phyloP scores from a whole-genome alignment of 1,140 invertebrate species.

The Procambarus virginalis region DNA sequence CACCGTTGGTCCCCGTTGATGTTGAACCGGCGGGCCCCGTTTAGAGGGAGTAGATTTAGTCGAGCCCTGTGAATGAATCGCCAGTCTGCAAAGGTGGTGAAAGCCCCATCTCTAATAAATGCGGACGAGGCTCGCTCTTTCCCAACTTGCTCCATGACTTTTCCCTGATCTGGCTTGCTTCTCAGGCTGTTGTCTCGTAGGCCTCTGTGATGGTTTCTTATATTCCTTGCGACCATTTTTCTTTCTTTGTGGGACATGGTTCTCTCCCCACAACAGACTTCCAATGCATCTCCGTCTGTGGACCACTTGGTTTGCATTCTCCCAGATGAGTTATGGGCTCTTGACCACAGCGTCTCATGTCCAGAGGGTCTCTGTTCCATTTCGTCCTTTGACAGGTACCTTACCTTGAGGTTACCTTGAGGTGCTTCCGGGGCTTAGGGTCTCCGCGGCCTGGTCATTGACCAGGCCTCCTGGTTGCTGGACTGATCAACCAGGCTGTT shows the following conservation, averaged over 20 bases:
- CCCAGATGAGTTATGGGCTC: neutral
- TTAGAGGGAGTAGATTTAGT: neutral
- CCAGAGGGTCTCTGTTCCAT: neutral
- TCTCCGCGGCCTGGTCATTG: no score
- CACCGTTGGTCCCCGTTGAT: neutral
- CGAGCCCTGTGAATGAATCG: neutral
- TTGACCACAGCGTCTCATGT: neutral
- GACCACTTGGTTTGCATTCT: neutral
- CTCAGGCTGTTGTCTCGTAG: neutral
- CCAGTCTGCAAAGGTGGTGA: neutral
- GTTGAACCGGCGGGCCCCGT: neutral
- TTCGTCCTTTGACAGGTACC: neutral
- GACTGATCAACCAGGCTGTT: no score
- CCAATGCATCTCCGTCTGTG: neutral
- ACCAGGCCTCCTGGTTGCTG: no score
- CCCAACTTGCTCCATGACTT: neutral
- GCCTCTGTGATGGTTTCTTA: neutral
- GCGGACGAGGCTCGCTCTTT: neutral
- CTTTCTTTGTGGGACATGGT: neutral
- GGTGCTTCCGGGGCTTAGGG: no score
- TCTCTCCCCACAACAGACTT: neutral
- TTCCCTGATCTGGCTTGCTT: neutral
- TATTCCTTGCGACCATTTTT: neutral
- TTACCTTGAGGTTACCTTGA: no score
- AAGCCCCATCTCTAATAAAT: neutral